Percentiles rank a stretch among this genome's conserved stretches.
phyloP scores from a whole-genome alignment of 2,113 vertebrate genomes.

The Heterocephalus glaber region DNA sequence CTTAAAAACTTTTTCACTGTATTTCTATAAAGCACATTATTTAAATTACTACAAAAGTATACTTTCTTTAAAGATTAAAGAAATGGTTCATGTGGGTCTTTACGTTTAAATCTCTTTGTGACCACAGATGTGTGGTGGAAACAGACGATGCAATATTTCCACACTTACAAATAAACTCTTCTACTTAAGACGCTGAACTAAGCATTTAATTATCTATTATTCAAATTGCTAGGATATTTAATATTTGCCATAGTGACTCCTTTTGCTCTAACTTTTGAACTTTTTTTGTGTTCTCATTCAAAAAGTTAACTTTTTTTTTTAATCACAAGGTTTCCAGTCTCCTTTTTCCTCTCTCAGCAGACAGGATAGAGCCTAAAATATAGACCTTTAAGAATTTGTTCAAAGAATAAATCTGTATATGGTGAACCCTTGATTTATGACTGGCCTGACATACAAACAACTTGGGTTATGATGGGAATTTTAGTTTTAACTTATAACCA shows the following conservation, averaged over 20 bases:
- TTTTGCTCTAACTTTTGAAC: conserved; percentile 10
- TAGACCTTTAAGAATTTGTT: background rate
- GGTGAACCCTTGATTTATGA: too few relatives aligned
- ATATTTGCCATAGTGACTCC: background rate
- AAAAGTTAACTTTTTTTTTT: background rate
- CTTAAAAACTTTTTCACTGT: background rate
- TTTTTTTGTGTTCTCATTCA: background rate
- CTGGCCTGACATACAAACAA: too few relatives aligned
- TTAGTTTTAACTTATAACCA: too few relatives aligned
- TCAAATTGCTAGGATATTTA: background rate
- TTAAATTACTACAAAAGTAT: background rate
- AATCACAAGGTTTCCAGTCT: background rate
- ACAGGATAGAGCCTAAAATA: background rate
- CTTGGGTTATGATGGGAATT: too few relatives aligned
- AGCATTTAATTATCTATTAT: background rate
- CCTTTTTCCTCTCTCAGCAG: background rate
- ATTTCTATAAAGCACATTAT: background rate
- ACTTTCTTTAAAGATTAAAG: conserved; percentile 34
- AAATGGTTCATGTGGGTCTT: background rate
- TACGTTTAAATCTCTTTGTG: background rate
- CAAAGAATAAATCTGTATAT: background rate
- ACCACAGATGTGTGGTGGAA: background rate
- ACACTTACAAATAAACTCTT: background rate
- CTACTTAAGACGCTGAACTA: background rate
- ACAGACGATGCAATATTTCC: background rate